Evolutionary conservation across 2,888 invertebrate species (phyloP), one percentile per base, ranked within the genome.

Genomic region (Folsomia manolachei): DNA sequence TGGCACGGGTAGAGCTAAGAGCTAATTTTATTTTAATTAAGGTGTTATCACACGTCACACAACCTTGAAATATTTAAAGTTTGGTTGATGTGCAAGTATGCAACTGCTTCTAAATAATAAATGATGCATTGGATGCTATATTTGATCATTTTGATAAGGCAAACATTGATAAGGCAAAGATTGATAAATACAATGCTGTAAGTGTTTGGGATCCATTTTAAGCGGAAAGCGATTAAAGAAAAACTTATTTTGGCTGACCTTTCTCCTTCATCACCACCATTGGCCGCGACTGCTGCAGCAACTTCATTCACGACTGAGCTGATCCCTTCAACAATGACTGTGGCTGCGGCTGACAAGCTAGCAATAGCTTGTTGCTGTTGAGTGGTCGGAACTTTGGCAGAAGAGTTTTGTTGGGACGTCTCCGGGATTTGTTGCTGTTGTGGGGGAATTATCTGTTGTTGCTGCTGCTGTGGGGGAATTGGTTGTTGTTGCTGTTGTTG

Each of bases 211-310:
- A 39, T 39, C 7, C 14, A 39, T 14, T 39, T 39, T 9, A 39
- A 39, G 39, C 39, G 39, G 39, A 4, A 39, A 39, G 61, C 60
- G n/a, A 25, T 51, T 24, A 71, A 63, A 72, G 39, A 27, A 63
- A 21, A 64, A 81, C n/a, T n/a, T n/a, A n/a, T n/a, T n/a, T n/a
- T n/a, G n/a, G n/a, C 82, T 79, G 78, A 85, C 86, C 85, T 86
- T 83, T 85, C 86, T 77, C 84, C 84, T 80, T 86, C 86, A 81
- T 86, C 86, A 75, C 83, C 83, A 69, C 83, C 75, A 52, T 51
- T 52, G 7, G 39, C 69, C 53, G 82, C 83, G n/a, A n/a, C n/a
- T n/a, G 84, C 85, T 69, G 82, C 81, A 74, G 84, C 84, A 27
- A 83, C 83, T 23, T 84, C 84, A 80, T 85, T 85, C 1, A 83